These are phyloP conservation scores for Ridgeia piscesae DNA, from an alignment of 1,140 invertebrate species.

Conservation along the genomic window DNA sequence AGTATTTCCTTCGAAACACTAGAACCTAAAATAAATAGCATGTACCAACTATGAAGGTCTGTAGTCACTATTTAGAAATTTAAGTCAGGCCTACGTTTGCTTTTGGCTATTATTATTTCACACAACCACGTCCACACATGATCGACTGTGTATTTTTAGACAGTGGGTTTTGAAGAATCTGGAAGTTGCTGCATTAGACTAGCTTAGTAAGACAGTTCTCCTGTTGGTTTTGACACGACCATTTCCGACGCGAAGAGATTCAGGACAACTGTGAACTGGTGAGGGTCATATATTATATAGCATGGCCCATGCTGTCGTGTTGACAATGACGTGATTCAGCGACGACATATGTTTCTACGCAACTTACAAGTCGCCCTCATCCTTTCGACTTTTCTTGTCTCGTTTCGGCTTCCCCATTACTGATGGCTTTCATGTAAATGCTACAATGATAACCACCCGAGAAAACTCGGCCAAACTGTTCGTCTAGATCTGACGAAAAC, in stretches of 20 bases:
- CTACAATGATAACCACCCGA: not conserved
- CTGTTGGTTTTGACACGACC: not conserved
- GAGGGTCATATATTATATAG: not conserved
- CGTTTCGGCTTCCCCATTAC: constrained; percentile 15
- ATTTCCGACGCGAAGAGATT: not conserved
- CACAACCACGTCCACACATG: not conserved
- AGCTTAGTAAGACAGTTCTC: not conserved
- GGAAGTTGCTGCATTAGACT: not conserved
- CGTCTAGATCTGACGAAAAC: not conserved
- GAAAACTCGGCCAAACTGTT: not conserved
- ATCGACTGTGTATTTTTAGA: not conserved
- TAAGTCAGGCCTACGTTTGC: too few relatives aligned
- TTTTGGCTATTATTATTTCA: too few relatives aligned
- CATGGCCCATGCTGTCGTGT: not conserved
- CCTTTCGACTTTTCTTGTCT: constrained; percentile 12
- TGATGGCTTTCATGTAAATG: not conserved
- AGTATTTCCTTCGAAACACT: too few relatives aligned
- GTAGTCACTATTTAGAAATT: too few relatives aligned
- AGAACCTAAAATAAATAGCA: too few relatives aligned
- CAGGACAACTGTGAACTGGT: not conserved
- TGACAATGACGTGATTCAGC: not conserved
- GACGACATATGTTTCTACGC: not conserved
- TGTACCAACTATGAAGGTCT: too few relatives aligned
- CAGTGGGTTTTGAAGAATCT: not conserved
- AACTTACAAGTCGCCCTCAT: not conserved